Evolutionary conservation across 2,888 invertebrate genomes (phyloP), one percentile per base, ranked within the genome.

Genomic region (Pachycephus smyrnensis): DNA sequence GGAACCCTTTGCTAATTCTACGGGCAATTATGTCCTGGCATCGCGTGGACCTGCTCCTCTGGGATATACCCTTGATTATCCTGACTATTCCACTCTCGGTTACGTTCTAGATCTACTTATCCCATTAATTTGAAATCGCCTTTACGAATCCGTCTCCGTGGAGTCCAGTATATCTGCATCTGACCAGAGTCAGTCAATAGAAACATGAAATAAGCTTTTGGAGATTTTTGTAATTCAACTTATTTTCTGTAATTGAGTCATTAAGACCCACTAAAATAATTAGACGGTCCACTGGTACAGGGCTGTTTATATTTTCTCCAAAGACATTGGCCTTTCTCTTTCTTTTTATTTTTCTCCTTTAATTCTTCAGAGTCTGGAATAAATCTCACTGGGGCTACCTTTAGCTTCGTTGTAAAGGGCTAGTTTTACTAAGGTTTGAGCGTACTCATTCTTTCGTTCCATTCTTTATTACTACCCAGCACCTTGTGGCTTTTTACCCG

Each of bases 1-100:
- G 32, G 83, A 82, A 83, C 88, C 87, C 85, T 86, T 87, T 85
- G 86, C 86, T 88, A 88, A 89, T 88, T 89, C 87, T 83, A 87
- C 85, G 84, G 85, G 86, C 88, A 89, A 88, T 88, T 88, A 88
- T 86, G 86, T 87, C 81, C 83, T 82, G 76, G 80, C 83, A 81
- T 85, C 83, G 80, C 84, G 69, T 74, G 30, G 82, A 76, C 80
- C 79, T 80, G 76, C 77, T 80, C 82, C 79, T 78, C 76, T 80
- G 73, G 81, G 79, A 79, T 79, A 33, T 33, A 33, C 55, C 23
- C 15, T 55, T 23, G 55, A 55, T 6, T 55, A 9, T 55, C 55
- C 55, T 15, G 40, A 40, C 15, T 55, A 71, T 71, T 35, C 15
- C 71, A 33, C 30, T 71, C 35, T 71, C 71, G 71, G 35, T 55